A percentile compares a stretch with the other conserved stretches of the same genome.
These are phyloP conservation scores for Centropristis striata DNA, from an alignment of 2,113 vertebrate species.

Conservation along the genomic window DNA sequence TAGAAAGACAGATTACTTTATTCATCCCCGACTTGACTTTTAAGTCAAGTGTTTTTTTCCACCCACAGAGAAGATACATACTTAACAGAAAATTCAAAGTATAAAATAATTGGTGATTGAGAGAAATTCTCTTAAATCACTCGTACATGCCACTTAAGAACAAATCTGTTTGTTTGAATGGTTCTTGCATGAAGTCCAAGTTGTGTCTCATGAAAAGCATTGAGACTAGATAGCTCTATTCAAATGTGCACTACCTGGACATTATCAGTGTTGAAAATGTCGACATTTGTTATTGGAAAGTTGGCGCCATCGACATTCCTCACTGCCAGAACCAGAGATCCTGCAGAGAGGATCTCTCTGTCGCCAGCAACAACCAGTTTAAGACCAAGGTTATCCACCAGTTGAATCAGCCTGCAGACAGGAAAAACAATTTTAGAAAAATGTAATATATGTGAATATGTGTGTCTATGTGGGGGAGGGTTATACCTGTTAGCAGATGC, in stretches of 20 bases:
- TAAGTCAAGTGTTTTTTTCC: too few relatives aligned
- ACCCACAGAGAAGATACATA: too few relatives aligned
- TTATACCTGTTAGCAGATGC: slow-evolving; percentile 88
- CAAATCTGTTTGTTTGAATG: background rate
- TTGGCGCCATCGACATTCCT: slow-evolving; percentile 82
- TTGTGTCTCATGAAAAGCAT: background rate
- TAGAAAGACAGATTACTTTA: too few relatives aligned
- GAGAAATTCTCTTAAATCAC: background rate
- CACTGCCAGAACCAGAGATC: slow-evolving; percentile 90
- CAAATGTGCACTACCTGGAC: slow-evolving; percentile 62
- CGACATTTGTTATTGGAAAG: slow-evolving; percentile 86
- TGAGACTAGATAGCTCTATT: background rate
- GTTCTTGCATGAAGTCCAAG: background rate
- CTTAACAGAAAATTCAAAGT: too few relatives aligned
- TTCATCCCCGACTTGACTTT: too few relatives aligned
- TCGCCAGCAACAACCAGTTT: slow-evolving; percentile 85
- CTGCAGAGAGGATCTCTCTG: slow-evolving; percentile 79
- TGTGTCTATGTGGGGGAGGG: background rate
- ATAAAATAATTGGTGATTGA: background rate
- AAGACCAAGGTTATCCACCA: slow-evolving; percentile 89
- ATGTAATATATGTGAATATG: background rate
- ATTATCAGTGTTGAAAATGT: slow-evolving; percentile 82
- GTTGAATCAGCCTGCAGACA: slow-evolving; percentile 86
- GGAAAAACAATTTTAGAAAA: background rate
- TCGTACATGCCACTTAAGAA: background rate